A percentile compares a stretch with the other conserved stretches of the same genome.
Conservation (phyloP, 1,140 invertebrate genomes). For the Uloborus diversus region DNA sequence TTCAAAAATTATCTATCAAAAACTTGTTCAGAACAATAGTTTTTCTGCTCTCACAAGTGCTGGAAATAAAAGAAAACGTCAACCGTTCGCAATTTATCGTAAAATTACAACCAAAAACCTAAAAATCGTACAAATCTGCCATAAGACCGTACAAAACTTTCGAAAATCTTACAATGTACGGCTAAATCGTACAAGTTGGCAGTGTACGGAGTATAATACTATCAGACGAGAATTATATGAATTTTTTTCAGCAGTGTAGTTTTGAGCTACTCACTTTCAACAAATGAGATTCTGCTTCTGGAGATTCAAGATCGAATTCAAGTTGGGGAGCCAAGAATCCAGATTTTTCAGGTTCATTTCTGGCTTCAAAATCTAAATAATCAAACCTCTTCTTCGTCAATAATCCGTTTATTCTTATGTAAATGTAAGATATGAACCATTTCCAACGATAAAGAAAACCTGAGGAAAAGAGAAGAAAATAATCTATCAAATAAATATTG, state of each 20-base stretch:
- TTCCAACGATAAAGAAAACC: no score
- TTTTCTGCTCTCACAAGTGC: no score
- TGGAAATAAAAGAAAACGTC: no score
- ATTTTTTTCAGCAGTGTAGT: neutral
- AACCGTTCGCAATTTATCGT: no score
- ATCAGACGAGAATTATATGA: neutral
- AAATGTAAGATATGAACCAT: neutral
- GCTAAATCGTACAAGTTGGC: neutral
- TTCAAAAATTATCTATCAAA: no score
- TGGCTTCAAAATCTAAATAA: neutral
- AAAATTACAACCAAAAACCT: neutral
- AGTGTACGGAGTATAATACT: neutral
- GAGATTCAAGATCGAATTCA: neutral
- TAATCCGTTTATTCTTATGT: neutral
- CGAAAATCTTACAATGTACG: neutral
- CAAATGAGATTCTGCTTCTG: neutral
- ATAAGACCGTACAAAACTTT: neutral
- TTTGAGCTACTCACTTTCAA: neutral
- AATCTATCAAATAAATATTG: no score
- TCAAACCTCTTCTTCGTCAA: neutral
- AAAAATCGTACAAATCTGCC: neutral
- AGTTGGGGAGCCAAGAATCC: neutral
- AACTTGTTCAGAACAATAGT: no score
- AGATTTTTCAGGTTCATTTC: neutral
- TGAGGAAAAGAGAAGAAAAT: no score